These are phyloP conservation scores for Trilocha varians DNA, from an alignment of 2,888 invertebrate species.

Conservation along the genomic window DNA sequence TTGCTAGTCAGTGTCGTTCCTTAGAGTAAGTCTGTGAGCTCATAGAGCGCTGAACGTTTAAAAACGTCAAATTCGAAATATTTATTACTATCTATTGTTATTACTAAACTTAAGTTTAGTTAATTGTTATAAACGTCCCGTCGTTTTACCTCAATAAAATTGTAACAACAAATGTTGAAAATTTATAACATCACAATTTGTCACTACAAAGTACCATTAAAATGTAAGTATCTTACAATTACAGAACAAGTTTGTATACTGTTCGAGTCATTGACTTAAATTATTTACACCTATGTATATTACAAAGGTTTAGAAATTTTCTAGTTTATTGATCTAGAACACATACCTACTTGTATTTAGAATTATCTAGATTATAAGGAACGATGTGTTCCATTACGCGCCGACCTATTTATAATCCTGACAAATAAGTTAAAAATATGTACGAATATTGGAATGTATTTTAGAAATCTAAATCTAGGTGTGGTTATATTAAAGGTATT, in stretches of 20 bases:
- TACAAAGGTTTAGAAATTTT: no score
- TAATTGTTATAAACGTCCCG: no score
- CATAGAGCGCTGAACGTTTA: neutral
- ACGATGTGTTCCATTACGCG: conserved; percentile 1
- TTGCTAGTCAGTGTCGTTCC: neutral
- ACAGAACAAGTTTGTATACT: no score
- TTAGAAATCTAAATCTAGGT: conserved; percentile 3
- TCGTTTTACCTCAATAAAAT: no score
- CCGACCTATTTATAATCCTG: neutral
- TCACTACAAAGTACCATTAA: no score
- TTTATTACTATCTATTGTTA: neutral
- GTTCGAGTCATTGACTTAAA: no score
- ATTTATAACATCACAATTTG: no score
- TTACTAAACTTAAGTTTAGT: neutral
- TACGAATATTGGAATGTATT: conserved; percentile 1
- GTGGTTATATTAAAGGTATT: conserved; percentile 2
- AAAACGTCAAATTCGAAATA: neutral
- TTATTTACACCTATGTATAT: no score
- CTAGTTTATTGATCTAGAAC: no score
- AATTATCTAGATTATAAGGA: neutral
- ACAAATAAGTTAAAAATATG: neutral
- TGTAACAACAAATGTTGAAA: no score
- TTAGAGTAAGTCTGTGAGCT: neutral
- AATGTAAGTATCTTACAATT: no score
- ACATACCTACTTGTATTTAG: no score